Base-by-base conservation (phyloP, 2,888 invertebrate genomes). In the Fragum fragum region DNA sequence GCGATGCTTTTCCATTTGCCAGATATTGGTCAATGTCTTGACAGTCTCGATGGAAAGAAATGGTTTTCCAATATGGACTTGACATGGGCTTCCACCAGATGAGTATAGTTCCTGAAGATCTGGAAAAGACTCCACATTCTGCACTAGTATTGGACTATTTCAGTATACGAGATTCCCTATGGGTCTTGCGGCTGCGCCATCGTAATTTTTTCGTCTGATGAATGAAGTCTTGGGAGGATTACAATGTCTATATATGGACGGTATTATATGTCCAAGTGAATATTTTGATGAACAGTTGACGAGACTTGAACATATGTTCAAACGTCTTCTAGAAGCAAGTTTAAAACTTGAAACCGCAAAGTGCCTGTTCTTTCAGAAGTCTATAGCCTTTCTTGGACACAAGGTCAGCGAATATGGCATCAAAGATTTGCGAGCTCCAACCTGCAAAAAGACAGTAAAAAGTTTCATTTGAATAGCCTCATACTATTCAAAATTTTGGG, bases 321-420 rank as follows among this genome's bases (percentile, higher is more conserved):
- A 73, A 16, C 21, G 81, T 21, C 68, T 88, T 9, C 9, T 3
- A 11, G 18, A 68, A 1, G 80, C 84, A 42, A 75, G 76, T n/a
- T 69, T 88, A 7, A 88, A 82, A 57, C 47, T 85, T 9, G 81
- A 81, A 52, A 80, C 75, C 32, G 63, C 68, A 14, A 89, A 89
- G 42, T 88, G 88, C 66, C 0, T 23, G 1, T 81, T 87, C 47
- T 79, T 84, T 18, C 59, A 77, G 32, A 70, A 71, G 18, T 14
- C 74, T 36, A 70, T 75, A 11, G 66, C 47, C 23, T 87, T 81
- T 32, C 55, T 84, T 26, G 87, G 84, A 9, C 82, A 87, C 66
- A 68, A 78, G 1, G 74, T 84, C 18, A 78, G 80, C 0, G 74
- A 75, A 70, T 36, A 80, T 16, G 84, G 87, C 14, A 73, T 85